A percentile compares a stretch with the other conserved stretches of the same genome.
phyloP scores from a whole-genome alignment of 2,888 invertebrate species.

The Drosophila mercatorum region DNA sequence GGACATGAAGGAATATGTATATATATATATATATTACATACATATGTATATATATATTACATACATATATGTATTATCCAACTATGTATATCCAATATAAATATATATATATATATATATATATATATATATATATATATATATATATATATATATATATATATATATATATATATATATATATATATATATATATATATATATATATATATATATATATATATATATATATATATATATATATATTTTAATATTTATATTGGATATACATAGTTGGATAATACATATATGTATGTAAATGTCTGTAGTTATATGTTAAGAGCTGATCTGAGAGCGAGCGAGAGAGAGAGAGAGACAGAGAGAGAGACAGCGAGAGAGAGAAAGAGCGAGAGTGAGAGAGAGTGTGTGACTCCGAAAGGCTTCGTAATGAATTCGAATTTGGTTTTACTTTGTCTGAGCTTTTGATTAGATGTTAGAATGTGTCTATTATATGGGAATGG shows the following conservation, averaged over 20 bases:
- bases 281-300: constrained; percentile 35
- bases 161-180: no score
- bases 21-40: constrained; percentile 28
- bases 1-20: constrained; percentile 22
- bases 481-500: constrained; percentile 27
- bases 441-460: constrained; percentile 27
- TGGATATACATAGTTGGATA: constrained; percentile 28
- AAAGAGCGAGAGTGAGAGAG: not conserved
- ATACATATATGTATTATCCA: constrained; percentile 32
- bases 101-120: constrained; percentile 10
- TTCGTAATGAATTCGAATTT: constrained; percentile 18
- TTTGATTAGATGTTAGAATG: constrained; percentile 33
- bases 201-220: constrained; percentile 24
- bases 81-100: constrained; percentile 28
- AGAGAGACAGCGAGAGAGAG: constrained; percentile 1
- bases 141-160: constrained; percentile 11
- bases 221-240: constrained; percentile 3
- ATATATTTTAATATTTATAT: constrained; percentile 14
- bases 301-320: constrained; percentile 44
- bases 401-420: constrained; percentile 9
- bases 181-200: constrained; percentile 18
- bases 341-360: not conserved
- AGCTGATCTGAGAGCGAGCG: constrained; percentile 4
- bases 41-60: no score
- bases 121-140: constrained; percentile 18